These are phyloP conservation scores for Chaetura pelagica DNA, from an alignment of 2,113 vertebrate genomes.

Conservation along the genomic window DNA sequence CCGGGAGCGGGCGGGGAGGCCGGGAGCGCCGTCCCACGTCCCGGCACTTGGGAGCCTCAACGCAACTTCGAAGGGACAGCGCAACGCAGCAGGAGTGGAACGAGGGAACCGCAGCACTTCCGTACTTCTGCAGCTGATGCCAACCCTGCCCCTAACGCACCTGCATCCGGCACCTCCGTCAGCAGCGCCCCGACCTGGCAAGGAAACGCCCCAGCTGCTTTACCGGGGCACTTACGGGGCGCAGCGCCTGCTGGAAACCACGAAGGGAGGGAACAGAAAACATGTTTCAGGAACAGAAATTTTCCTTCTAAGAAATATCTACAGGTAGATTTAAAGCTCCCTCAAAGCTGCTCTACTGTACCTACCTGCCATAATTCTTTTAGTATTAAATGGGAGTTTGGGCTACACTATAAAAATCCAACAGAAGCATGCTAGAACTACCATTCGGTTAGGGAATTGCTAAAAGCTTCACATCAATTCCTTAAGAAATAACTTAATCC, in stretches of 20 bases:
- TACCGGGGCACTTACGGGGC: too few species aligned
- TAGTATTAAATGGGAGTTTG: neutral
- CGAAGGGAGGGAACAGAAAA: neutral
- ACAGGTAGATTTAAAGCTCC: neutral
- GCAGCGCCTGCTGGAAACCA: neutral
- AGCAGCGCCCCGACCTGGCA: too few species aligned
- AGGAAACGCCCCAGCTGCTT: too few species aligned
- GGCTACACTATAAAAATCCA: neutral
- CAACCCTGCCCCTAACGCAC: too few species aligned
- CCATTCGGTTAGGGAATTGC: accelerated
- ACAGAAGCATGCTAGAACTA: neutral
- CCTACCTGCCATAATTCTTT: neutral
- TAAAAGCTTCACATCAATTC: neutral
- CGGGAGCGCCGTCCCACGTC: too few species aligned
- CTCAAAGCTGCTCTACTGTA: neutral
- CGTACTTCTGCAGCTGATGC: too few species aligned
- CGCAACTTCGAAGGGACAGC: too few species aligned
- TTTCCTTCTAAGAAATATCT: neutral
- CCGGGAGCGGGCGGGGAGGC: too few species aligned
- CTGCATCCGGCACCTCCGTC: too few species aligned
- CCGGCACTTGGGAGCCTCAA: too few species aligned
- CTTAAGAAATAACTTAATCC: neutral
- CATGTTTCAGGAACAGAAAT: neutral
- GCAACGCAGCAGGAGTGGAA: too few species aligned
- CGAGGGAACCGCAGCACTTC: too few species aligned